Base-by-base conservation (phyloP, 2,888 invertebrate genomes). In the Pristionchus arcanus region DNA sequence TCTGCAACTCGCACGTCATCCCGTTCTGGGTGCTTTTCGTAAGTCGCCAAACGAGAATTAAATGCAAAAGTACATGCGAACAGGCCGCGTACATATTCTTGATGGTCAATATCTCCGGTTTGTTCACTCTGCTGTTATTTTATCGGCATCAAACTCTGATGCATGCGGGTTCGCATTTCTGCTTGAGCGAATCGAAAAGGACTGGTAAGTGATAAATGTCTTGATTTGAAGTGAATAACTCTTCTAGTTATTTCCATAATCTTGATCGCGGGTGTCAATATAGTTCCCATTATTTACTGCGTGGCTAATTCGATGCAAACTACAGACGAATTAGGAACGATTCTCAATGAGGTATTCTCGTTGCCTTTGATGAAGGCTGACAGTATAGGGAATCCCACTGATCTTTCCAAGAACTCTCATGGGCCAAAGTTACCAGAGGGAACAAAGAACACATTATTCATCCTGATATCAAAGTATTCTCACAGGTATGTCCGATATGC, bases 1-100 rank as follows among this genome's bases (percentile, higher is more conserved):
- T 53, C 28, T 81, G 81, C 42, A 37, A 25, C 42, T 2, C 25
- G 2, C 25, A 42, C 42, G 11, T 37, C 25, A 25, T 77, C 25
- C 81, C 25, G 21, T 81, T 49, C 13, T 81, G 49, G 49, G 28
- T 53, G 53, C 81, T 81, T 53, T 81, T 81, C 49, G 81, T 81
- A 28, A 28, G 81, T 21, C 28, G 9, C 9, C 7, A 31, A 71
- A 71, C 28, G 31, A 25, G 63, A 63, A 21, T 55, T 19, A 55
- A 19, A 66, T 25, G 1, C 25, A 42, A 42, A 77, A 25, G 37
- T 2, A 2, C 13, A 42, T 21, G 13, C 66, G 16, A 13, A 5
- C 49, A 81, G 49, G 81, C 1, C 3, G n/a, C 28, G 2, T 81
- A 81, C 34, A 53, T 81, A 1, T 81, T 81, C 21, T 5, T 81